A percentile compares a stretch with the other conserved stretches of the same genome.
Conservation (phyloP, 2,113 vertebrate species). For the Plecotus auritus region DNA sequence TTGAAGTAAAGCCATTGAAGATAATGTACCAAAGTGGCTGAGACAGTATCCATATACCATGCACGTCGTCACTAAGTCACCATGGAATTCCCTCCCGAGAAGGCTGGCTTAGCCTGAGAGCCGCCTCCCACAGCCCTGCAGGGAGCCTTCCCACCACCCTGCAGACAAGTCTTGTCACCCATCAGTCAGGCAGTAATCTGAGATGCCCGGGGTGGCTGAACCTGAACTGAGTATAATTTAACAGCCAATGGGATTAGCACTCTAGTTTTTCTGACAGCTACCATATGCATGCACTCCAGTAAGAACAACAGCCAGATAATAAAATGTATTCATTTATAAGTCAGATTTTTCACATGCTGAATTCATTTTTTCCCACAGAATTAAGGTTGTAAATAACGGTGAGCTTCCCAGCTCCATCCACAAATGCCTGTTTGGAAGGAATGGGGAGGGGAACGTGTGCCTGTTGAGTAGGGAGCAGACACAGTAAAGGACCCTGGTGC, state of each 20-base stretch:
- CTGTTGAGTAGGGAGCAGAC: background rate
- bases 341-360: background rate
- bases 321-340: background rate
- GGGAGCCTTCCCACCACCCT: background rate
- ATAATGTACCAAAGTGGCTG: background rate
- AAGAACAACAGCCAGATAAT: background rate
- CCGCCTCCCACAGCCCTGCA: background rate
- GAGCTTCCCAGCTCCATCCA: background rate
- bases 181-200: background rate
- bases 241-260: background rate
- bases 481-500: background rate
- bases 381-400: background rate
- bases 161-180: background rate
- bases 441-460: background rate
- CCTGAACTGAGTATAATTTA: background rate
- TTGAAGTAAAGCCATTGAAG: conserved; percentile 8
- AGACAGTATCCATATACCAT: background rate
- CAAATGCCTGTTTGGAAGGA: background rate
- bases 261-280: background rate
- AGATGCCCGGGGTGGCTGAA: background rate
- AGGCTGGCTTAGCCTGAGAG: background rate
- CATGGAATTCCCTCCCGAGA: background rate
- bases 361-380: background rate
- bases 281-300: background rate
- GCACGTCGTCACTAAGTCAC: background rate